These are phyloP conservation scores for Chelonus insularis DNA, from an alignment of 1,140 invertebrate genomes.

Conservation along the genomic window DNA sequence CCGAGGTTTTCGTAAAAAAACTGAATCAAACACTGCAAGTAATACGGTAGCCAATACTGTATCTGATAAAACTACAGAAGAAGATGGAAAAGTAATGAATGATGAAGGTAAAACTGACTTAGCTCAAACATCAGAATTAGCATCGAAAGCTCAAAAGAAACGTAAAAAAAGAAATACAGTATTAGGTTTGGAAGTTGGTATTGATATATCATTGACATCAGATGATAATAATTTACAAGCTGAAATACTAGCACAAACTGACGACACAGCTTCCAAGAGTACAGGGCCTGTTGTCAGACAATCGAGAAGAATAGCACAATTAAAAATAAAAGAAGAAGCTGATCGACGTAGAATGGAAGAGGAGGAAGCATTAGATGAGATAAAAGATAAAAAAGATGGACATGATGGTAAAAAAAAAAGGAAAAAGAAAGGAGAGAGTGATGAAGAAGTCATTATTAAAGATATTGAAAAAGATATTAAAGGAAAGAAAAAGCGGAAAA, in stretches of 20 bases:
- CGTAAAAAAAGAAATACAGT: constrained; percentile 57
- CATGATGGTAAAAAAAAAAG: constrained; percentile 50
- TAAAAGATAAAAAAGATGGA: constrained; percentile 65
- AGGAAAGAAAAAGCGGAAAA: constrained; percentile 61
- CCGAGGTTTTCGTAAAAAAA: no score
- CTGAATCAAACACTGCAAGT: no score
- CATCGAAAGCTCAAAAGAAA: constrained; percentile 31
- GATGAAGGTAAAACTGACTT: not conserved
- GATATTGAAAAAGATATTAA: constrained; percentile 55
- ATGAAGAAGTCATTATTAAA: constrained; percentile 45
- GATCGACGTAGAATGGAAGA: constrained; percentile 74
- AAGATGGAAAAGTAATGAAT: not conserved
- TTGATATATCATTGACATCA: constrained; percentile 36
- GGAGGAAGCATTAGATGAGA: constrained; percentile 64
- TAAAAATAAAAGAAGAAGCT: constrained; percentile 82
- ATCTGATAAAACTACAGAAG: not conserved
- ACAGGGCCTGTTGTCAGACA: constrained; percentile 68
- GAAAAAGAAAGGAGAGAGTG: constrained; percentile 53
- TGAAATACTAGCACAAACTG: constrained; percentile 21
- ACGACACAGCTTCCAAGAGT: no score
- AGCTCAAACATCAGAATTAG: constrained; percentile 1
- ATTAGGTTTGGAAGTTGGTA: constrained; percentile 62
- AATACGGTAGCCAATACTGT: not conserved
- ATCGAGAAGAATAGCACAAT: constrained; percentile 79
- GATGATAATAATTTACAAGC: constrained; percentile 29